phyloP scores from a whole-genome alignment of 2,888 invertebrate genomes.

The Neoascia interrupta region DNA sequence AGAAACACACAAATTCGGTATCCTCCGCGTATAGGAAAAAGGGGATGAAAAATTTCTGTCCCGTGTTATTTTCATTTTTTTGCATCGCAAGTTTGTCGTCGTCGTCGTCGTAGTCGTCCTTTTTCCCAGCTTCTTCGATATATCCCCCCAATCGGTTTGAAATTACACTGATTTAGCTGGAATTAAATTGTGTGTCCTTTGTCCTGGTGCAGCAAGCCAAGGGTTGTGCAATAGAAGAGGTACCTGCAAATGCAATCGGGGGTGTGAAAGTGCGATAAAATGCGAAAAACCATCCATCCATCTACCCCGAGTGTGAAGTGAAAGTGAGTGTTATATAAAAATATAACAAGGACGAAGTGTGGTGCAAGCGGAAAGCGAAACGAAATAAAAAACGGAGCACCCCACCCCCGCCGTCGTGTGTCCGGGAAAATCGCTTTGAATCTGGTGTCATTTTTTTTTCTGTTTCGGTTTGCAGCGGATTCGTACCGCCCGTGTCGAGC shows the following conservation, averaged over 20 bases:
- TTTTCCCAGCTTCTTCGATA: conserved; percentile 21
- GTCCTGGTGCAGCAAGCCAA: conserved; percentile 4
- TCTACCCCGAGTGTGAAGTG: conserved; percentile 57
- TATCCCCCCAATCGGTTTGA: conserved; percentile 39
- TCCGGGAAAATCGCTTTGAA: conserved; percentile 3
- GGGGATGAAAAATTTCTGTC: conserved; percentile 64
- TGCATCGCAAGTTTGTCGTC: conserved; percentile 39
- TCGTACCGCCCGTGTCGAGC: conserved; percentile 15
- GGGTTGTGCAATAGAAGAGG: conserved; percentile 19
- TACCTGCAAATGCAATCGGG: conserved; percentile 41
- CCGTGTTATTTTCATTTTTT: conserved; percentile 57
- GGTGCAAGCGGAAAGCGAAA: conserved; percentile 22
- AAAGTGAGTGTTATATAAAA: conserved; percentile 69
- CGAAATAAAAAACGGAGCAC: conserved; percentile 30
- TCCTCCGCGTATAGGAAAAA: conserved; percentile 7
- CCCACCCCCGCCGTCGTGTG: conserved; percentile 4
- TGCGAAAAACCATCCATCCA: conserved; percentile 55
- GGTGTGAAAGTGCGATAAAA: conserved; percentile 53
- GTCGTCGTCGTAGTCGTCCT: conserved; percentile 41
- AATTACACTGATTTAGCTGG: conserved; percentile 23
- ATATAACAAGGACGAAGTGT: conserved; percentile 54
- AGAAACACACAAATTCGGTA: conserved; percentile 11
- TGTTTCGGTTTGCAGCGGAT: conserved; percentile 16
- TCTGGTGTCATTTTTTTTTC: not conserved
- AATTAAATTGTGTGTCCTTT: conserved; percentile 27